Base-by-base conservation (phyloP, 2,888 invertebrate species). In the Galerucella pusilla region DNA sequence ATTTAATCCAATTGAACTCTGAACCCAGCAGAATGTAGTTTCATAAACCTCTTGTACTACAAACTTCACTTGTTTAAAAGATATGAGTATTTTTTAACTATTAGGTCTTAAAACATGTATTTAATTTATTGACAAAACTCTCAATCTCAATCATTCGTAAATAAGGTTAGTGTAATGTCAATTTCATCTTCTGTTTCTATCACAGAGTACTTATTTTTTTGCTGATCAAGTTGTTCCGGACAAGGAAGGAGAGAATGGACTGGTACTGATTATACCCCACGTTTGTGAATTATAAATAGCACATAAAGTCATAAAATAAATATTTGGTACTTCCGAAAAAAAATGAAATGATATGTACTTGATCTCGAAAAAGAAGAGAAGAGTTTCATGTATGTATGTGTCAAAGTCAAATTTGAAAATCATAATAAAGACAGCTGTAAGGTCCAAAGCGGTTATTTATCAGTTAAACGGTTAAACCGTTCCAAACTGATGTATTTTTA, bases 381-480 rank as follows among this genome's bases (percentile, higher is more conserved):
- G n/a, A n/a, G 5, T 5, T 35, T 35, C 35, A 35, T 61, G 14
- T 7, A 12, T 61, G 25, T 35, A 14, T 28, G 1, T 61, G 12
- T 28, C 4, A 28, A 66, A 66, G 49, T 28, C 52, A 25, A 52
- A 25, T 52, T 63, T 42, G 7, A 35, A 28, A 42, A 42, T 42
- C 63, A 63, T 2, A 61, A 6, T 14, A 61, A 35, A 61, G 5
- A 20, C 35, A 35, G 35, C 5, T 35, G 35, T 35, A 35, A 28
- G 42, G 35, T 63, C 35, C 35, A 63, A 61, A 20, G 46, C 46
- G 46, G 16, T 65, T 65, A 2, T 45, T n/a, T n/a, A n/a, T n/a
- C n/a, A n/a, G n/a, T n/a, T n/a, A n/a, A n/a, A n/a, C 64, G 16
- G 64, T 65, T 65, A 65, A 65, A 68, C 35, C 68, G 68, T 54